A percentile compares a stretch with the other conserved stretches of the same genome.
phyloP scores from a whole-genome alignment of 1,140 invertebrate species.

The Ceratina australensis region DNA sequence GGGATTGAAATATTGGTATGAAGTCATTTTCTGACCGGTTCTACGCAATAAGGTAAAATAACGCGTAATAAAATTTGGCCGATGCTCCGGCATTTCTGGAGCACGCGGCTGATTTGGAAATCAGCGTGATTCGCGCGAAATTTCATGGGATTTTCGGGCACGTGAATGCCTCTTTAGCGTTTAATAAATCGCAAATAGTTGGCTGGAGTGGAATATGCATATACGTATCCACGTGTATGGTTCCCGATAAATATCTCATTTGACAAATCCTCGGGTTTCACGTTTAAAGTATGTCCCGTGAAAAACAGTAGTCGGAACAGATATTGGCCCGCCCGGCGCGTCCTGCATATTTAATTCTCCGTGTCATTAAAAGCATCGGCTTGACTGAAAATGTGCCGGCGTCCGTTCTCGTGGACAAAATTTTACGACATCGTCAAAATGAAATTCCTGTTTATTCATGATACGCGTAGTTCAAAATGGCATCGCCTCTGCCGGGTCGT shows the following conservation, averaged over 20 bases:
- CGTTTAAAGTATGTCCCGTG: constrained; percentile 1
- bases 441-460: constrained; percentile 56
- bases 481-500: constrained; percentile 3
- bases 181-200: constrained; percentile 34
- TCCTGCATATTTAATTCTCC: constrained; percentile 51
- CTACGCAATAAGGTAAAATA: background rate
- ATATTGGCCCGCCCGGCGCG: constrained; percentile 8
- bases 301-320: constrained; percentile 7
- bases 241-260: constrained; percentile 35
- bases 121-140: constrained; percentile 16
- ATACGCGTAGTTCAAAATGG: constrained; percentile 52
- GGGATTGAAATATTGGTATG: background rate
- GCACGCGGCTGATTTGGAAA: background rate
- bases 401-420: background rate
- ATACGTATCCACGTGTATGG: background rate
- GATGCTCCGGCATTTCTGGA: background rate
- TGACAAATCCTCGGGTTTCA: background rate
- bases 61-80: background rate
- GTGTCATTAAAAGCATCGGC: constrained; percentile 52
- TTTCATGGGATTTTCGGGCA: constrained; percentile 8
- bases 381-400: constrained; percentile 23
- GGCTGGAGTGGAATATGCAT: background rate
- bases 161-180: constrained; percentile 16
- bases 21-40: background rate
- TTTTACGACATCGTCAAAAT: constrained; percentile 60